These are phyloP conservation scores for Neolamprologus hecqui DNA, from an alignment of 2,113 vertebrate genomes.

Conservation along the genomic window DNA sequence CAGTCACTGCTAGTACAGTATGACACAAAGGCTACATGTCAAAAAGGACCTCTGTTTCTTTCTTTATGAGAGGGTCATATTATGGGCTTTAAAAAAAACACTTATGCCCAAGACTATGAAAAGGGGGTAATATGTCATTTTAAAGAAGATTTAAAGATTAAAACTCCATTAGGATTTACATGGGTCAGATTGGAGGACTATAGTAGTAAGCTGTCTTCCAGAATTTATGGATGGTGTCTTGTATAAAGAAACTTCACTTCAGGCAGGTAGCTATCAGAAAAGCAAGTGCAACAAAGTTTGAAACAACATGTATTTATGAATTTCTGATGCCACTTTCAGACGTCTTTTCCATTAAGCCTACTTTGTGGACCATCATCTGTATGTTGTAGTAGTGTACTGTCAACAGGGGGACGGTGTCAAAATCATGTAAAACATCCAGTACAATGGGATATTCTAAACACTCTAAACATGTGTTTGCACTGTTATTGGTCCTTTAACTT, in stretches of 20 bases:
- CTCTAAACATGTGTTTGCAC: not conserved
- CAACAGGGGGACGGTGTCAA: not conserved
- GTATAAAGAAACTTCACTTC: not conserved
- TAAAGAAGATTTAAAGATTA: not conserved
- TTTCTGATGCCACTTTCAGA: not conserved
- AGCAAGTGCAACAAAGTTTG: not conserved
- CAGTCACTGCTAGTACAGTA: not conserved
- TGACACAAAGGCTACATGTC: not conserved
- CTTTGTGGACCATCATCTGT: not conserved
- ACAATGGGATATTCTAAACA: not conserved
- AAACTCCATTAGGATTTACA: not conserved
- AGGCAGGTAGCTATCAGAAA: not conserved
- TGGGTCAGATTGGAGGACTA: not conserved
- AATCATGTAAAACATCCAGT: not conserved
- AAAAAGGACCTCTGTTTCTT: not conserved
- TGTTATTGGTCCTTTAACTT: not conserved
- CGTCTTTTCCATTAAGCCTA: not conserved
- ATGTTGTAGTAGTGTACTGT: not conserved
- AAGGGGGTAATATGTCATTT: not conserved
- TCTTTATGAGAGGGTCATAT: not conserved
- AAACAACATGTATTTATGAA: not conserved
- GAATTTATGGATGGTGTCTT: not conserved
- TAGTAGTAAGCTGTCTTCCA: not conserved
- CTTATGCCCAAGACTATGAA: not conserved
- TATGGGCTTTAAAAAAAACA: not conserved